phyloP scores from a whole-genome alignment of 2,888 invertebrate genomes.

The Aquatica leii region DNA sequence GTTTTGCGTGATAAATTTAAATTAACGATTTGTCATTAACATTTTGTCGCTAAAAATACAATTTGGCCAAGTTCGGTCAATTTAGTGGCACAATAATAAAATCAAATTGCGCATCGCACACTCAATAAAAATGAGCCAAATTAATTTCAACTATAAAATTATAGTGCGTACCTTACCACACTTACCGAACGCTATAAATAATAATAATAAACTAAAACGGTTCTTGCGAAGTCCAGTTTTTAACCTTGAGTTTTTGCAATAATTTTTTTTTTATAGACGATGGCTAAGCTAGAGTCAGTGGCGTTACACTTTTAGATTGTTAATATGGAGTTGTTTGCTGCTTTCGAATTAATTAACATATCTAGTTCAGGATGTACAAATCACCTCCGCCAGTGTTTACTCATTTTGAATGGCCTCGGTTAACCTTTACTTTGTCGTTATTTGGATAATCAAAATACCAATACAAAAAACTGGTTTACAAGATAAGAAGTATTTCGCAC shows the following conservation, averaged over 20 bases:
- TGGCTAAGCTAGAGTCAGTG: background rate
- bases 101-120: background rate
- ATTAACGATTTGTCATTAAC: too few species aligned
- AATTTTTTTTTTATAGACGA: background rate
- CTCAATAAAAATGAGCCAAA: background rate
- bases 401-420: constrained; percentile 27
- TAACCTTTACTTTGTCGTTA: constrained; percentile 31
- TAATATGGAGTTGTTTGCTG: background rate
- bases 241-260: constrained; percentile 23
- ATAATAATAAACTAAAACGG: constrained; percentile 16
- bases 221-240: constrained; percentile 22
- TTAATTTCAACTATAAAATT: background rate
- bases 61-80: background rate
- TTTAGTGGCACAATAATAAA: background rate
- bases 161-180: background rate
- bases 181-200: background rate
- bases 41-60: too few species aligned
- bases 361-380: background rate
- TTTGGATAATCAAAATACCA: constrained; percentile 42
- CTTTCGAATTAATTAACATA: background rate
- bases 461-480: constrained; percentile 42
- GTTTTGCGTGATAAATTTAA: too few species aligned
- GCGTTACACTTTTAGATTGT: constrained; percentile 6
- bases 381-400: constrained; percentile 18
- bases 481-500: constrained; percentile 36